A percentile compares a stretch with the other conserved stretches of the same genome.
phyloP scores from a whole-genome alignment of 2,888 invertebrate genomes.

The Erynnis tages region DNA sequence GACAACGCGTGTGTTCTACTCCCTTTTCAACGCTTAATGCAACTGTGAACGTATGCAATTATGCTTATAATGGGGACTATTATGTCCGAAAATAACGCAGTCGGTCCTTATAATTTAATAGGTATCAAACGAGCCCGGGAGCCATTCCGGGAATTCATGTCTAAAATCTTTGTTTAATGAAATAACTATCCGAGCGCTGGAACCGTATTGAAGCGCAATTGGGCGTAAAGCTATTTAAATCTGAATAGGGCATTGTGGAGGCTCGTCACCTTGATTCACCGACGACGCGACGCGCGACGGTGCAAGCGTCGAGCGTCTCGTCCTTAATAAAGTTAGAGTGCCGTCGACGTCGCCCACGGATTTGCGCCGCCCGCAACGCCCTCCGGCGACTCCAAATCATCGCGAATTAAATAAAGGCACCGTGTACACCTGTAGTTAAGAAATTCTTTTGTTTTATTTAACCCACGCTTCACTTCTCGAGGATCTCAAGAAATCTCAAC shows the following conservation, averaged over 20 bases:
- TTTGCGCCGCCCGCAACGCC: slow-evolving; percentile 46
- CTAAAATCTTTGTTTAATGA: slow-evolving; percentile 71
- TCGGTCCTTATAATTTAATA: slow-evolving; percentile 21
- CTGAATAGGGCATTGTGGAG: slow-evolving; percentile 79
- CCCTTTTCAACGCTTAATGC: slow-evolving; percentile 20
- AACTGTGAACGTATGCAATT: slow-evolving; percentile 24
- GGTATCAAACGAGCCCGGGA: background rate
- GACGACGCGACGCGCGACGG: no score
- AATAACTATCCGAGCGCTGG: slow-evolving; percentile 72
- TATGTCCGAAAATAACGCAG: slow-evolving; percentile 15
- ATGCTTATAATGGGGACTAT: slow-evolving; percentile 15
- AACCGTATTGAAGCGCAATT: slow-evolving; percentile 77
- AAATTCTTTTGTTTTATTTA: slow-evolving; percentile 21
- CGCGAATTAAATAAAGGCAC: slow-evolving; percentile 59
- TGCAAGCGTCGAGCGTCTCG: slow-evolving; percentile 62
- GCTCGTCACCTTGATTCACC: slow-evolving; percentile 77
- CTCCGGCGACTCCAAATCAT: slow-evolving; percentile 50
- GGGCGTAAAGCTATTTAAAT: slow-evolving; percentile 81
- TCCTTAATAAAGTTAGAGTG: slow-evolving; percentile 77
- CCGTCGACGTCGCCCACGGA: slow-evolving; percentile 48
- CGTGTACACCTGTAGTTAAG: slow-evolving; percentile 36
- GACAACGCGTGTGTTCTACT: slow-evolving; percentile 61
- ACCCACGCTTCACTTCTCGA: no score
- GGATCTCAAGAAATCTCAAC: no score
- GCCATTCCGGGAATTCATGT: slow-evolving; percentile 44